These are phyloP conservation scores for Eutolmus rufibarbis DNA, from an alignment of 2,888 invertebrate species.

Conservation along the genomic window DNA sequence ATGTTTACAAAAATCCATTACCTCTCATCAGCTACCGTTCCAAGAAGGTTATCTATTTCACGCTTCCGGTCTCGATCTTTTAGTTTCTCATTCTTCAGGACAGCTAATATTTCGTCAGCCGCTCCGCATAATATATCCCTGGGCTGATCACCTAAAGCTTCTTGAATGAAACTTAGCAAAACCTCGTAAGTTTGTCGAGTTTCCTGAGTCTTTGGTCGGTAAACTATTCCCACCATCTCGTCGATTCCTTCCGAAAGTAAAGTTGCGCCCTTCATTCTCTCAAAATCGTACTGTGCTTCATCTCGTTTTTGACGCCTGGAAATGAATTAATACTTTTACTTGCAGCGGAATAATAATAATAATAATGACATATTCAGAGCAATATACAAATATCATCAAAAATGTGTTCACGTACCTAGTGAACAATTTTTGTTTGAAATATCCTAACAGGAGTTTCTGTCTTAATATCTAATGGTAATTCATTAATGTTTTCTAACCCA, in stretches of 20 bases:
- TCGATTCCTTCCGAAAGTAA: constrained; percentile 87
- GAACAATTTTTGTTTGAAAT: no score
- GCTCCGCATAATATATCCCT: constrained; percentile 97
- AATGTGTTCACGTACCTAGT: no score
- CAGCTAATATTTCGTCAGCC: constrained; percentile 96
- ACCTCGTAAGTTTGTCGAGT: constrained; percentile 97
- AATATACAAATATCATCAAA: no score
- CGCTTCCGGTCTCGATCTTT: constrained; percentile 93
- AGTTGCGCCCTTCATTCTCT: constrained; percentile 87
- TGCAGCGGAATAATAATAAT: no score
- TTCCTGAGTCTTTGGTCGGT: constrained; percentile 96
- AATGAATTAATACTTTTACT: neutral
- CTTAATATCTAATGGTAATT: no score
- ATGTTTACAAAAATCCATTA: constrained; percentile 23
- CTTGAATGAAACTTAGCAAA: constrained; percentile 94
- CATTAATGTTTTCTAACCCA: no score
- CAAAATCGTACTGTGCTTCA: constrained; percentile 90
- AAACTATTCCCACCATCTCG: constrained; percentile 93
- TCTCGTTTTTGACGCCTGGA: constrained; percentile 83
- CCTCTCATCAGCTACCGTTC: constrained; percentile 81
- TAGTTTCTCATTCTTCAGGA: constrained; percentile 92
- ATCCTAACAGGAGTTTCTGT: no score
- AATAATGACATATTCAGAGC: no score
- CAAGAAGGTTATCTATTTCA: constrained; percentile 88
- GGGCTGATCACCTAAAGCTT: constrained; percentile 95